Evolutionary conservation across 1,140 invertebrate species (phyloP), one percentile per base, ranked within the genome.

Genomic region (Monomorium pharaonis): DNA sequence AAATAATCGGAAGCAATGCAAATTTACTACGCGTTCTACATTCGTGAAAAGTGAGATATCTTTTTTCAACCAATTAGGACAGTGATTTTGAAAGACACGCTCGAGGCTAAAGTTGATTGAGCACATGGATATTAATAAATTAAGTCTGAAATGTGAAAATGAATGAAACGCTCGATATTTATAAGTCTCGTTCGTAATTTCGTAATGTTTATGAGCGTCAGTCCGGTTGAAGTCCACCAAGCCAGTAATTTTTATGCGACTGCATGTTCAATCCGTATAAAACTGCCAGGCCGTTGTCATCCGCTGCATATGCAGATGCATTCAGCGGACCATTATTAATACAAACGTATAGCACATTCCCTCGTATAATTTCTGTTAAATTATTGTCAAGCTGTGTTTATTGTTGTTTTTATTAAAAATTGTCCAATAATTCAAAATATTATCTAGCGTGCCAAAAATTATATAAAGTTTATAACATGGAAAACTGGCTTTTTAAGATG

Each of bases 161-260:
- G 27, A 37, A 67, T 78, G 24, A 65, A 67, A 78, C 44, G 30
- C n/a, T 37, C 44, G n/a, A 78, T 10, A 78, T 78, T 78, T 54
- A n/a, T n/a, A 67, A 78, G 3, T 78, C 14, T 37, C 18, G 18
- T 44, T 30, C n/a, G 2, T 49, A 37, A 54, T 78, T 67, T 30
- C 9, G 30, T 51, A 44, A 58, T 44, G 58, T 81, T 81, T 56
- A 21, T 18, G 77, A 70, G 37, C 51, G 30, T 21, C 24, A 81
- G 44, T 72, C 24, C 14, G 24, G 30, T 18, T 67, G n/a, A 65
- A 78, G 14, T 47, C 24, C 27, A 63, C 7, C 27, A 51, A 67
- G 76, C 30, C 21, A 21, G 44, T 67, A 67, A 51, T 67, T 78
- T 78, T 78, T 78, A 78, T 54, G 60, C 18, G 24, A 37, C 30